A percentile compares a stretch with the other conserved stretches of the same genome.
Evolutionary conservation across 1,140 invertebrate species (phyloP).

Genomic region (Aphelenchoides fujianensis): DNA sequence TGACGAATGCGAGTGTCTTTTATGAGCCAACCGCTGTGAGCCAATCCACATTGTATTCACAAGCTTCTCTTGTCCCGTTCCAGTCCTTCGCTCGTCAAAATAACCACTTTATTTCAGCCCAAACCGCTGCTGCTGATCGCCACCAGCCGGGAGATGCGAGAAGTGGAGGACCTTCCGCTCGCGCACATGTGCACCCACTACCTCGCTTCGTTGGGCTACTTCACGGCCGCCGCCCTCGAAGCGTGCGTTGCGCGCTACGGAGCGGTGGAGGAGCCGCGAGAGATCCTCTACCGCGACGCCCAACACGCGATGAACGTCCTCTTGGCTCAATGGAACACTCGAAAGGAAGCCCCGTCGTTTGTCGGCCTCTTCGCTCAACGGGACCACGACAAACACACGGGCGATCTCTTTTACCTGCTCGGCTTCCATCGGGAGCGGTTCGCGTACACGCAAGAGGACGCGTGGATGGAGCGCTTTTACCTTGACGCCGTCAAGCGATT

Average conservation of each 20-base stretch:
- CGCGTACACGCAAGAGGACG: not conserved
- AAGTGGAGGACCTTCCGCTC: not conserved
- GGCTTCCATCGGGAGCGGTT: constrained; percentile 4
- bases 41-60: not conserved
- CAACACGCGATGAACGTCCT: not conserved
- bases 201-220: not conserved
- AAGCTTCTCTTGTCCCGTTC: not conserved
- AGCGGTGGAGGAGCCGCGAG: not conserved
- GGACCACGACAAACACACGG: not conserved
- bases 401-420: constrained; percentile 9
- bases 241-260: not conserved
- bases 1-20: not conserved
- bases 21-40: not conserved
- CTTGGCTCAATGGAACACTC: not conserved
- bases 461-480: not conserved
- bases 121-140: not conserved
- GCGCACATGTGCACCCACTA: not conserved
- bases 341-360: not conserved
- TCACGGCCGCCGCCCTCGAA: not conserved
- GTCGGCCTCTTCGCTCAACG: not conserved
- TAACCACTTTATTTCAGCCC: no score
- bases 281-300: not conserved
- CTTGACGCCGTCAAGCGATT: constrained; percentile 1
- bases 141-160: not conserved
- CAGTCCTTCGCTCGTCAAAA: no score